Evolutionary conservation across 2,113 vertebrate genomes (phyloP), one percentile per base, ranked within the genome.

Genomic region (Nanorana parkeri): DNA sequence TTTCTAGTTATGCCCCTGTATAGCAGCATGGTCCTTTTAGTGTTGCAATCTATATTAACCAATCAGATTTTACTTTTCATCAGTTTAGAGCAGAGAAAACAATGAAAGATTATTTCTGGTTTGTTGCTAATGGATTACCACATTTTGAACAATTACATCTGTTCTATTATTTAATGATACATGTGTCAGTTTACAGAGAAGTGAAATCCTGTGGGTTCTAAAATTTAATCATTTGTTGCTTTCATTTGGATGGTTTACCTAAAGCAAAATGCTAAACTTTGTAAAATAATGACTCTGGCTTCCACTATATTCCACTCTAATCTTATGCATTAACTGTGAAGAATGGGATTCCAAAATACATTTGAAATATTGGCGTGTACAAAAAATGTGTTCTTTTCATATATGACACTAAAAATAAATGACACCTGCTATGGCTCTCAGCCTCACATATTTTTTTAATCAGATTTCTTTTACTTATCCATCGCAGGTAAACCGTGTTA

Each of bases 401-500:
- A n/a, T 51, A 55, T 78, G 47, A 29, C 61, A 29, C 61, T 66
- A 51, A 66, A 78, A 66, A 66, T 54, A 78, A 78, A 78, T 54
- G 63, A 28, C 24, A 66, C 17, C 65, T 77, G 26, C 20, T 66
- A 20, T 51, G 68, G 72, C 29, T 75, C 20, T 61, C 55, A 61
- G 77, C 63, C 28, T 66, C 64, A 67, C 24, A 65, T 36, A 68
- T 78, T 78, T 67, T 78, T 78, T 26, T 41, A 56, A 78, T 68
- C 64, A 67, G 64, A 24, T 56, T 78, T 66, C 23, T 78, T 29
- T 36, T 24, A 28, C 65, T 68, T 78, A 23, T 26, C 28, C 51
- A 78, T 78, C 65, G 23, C 51, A 78, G 52, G 64, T 68, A 47
- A 67, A 52, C 52, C 32, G 32, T 55, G 68, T 67, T 56, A 78